Conservation (phyloP, 1,140 invertebrate species). For the Atta cephalotes region DNA sequence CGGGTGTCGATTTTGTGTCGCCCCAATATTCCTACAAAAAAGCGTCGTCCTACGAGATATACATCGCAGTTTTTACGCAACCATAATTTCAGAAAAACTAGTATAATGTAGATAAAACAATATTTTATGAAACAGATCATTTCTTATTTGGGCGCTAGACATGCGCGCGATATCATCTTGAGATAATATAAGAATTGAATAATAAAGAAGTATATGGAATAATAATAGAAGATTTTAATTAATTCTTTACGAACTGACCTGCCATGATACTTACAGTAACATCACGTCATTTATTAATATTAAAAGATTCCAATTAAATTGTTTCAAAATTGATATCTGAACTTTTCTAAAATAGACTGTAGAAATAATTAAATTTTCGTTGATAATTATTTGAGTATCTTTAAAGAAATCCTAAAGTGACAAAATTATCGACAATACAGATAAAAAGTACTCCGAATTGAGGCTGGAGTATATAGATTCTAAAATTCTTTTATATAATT, state of each 20-base stretch:
- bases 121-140: neutral
- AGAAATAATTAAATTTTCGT: neutral
- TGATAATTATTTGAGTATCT: neutral
- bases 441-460: too few species aligned
- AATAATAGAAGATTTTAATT: neutral
- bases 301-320: conserved; percentile 6
- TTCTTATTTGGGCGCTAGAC: neutral
- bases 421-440: too few species aligned
- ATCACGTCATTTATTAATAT: conserved; percentile 10
- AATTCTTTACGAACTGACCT: conserved; percentile 1
- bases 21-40: neutral
- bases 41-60: neutral
- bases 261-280: neutral
- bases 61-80: neutral
- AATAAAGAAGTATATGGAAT: neutral
- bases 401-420: too few species aligned
- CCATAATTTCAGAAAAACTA: conserved; percentile 7
- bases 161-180: neutral
- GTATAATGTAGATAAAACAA: neutral
- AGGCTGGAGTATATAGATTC: too few species aligned
- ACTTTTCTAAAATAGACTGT: neutral
- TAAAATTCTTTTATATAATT: too few species aligned
- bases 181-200: neutral
- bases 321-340: neutral
- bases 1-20: neutral